These are phyloP conservation scores for Drosophila picticornis DNA, from an alignment of 2,888 invertebrate species.

Conservation along the genomic window DNA sequence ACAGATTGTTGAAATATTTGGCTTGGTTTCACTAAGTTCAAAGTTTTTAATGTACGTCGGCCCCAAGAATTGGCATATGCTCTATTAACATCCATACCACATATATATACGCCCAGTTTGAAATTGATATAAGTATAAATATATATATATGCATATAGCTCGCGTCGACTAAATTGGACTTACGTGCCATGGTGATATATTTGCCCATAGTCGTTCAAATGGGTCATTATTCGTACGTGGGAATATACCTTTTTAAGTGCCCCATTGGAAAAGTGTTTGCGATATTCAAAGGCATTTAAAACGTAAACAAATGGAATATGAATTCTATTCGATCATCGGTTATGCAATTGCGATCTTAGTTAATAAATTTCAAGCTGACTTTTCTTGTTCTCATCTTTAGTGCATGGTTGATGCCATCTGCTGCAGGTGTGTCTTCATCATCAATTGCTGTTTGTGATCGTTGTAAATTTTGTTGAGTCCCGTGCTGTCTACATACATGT, in stretches of 20 bases:
- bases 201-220: background rate
- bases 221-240: background rate
- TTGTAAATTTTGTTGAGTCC: constrained; percentile 8
- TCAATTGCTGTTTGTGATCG: background rate
- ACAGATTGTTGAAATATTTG: constrained; percentile 56
- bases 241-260: background rate
- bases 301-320: background rate
- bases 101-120: constrained; percentile 16
- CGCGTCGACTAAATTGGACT: constrained; percentile 2
- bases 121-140: constrained; percentile 39
- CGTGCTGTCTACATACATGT: constrained; percentile 10
- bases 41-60: constrained; percentile 41
- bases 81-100: constrained; percentile 21
- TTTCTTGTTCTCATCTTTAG: background rate
- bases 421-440: constrained; percentile 3
- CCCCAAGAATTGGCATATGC: constrained; percentile 46
- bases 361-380: constrained; percentile 3
- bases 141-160: background rate
- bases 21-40: constrained; percentile 49
- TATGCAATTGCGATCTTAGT: constrained; percentile 12
- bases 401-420: background rate
- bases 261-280: background rate
- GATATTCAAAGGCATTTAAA: background rate
- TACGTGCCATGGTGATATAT: background rate
- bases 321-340: background rate